Base-by-base conservation (phyloP, 2,888 invertebrate genomes). In the Agriopis marginaria region DNA sequence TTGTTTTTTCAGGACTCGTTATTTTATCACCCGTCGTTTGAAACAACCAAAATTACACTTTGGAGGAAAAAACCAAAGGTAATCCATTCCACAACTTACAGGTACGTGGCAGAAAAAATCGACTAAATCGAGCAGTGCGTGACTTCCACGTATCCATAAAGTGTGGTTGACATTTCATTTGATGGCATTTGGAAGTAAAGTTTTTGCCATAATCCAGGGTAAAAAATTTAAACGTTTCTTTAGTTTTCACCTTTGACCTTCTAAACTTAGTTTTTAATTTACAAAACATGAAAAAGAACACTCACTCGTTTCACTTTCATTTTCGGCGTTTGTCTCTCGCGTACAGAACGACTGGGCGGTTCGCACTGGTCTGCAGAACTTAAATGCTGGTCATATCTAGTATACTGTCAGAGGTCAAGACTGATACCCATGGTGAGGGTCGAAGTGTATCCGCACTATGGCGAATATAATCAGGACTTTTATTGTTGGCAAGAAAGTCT, bases 251-350 rank as follows among this genome's bases (percentile, higher is more conserved):
- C 11, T 32, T 49, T 50, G 23, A 3, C 8, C 10, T 9, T 10
- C 9, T 10, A 8, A 50, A 4, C 5, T 47, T 4, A 6, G n/a
- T 12, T 47, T n/a, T 2, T 47, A 47, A n/a, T n/a, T 47, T 47
- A 54, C 39, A 12, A 53, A 53, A 39, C 11, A 23, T 17, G n/a
- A 17, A 32, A 51, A 51, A 54, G 3, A 39, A 39, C 45, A 78
- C 78, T 79, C 63, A 80, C 79, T 67, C 72, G 66, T 72, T 73
- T 77, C 11, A 72, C 61, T 70, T 80, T 80, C 79, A 80, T 79
- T 53, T 65, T 73, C 10, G 32, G 0, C 67, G 65, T 49, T 66
- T 64, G 17, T 54, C 49, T n/a, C 64, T 49, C 66, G 59, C 32
- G 63, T 59, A 60, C 39, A 63, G 61, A 66, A 64, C 54, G 63